These are phyloP conservation scores for Lethrus apterus DNA, from an alignment of 1,140 invertebrate genomes.

Conservation along the genomic window DNA sequence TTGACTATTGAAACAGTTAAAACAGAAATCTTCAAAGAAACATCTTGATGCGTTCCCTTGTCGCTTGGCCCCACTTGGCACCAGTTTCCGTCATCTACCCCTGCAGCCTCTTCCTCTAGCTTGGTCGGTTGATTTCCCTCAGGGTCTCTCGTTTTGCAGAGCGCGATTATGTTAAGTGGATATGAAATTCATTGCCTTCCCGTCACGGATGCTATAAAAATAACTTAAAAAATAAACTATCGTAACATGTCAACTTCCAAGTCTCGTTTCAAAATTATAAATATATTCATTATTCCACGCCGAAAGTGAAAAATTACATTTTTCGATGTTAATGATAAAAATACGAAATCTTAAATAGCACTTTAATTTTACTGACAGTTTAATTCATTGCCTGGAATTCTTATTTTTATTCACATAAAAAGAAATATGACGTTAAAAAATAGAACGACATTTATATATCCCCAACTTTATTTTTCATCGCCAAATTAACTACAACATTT, in stretches of 20 bases:
- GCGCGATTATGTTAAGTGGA: constrained; percentile 40
- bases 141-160: constrained; percentile 34
- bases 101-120: constrained; percentile 18
- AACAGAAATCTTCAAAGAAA: constrained; percentile 20
- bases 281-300: constrained; percentile 9
- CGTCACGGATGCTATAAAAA: constrained; percentile 12
- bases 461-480: not conserved
- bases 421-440: not conserved
- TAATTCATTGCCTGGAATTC: constrained; percentile 5
- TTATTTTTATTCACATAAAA: no score
- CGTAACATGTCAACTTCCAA: constrained; percentile 4
- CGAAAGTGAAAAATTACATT: constrained; percentile 10
- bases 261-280: constrained; percentile 5
- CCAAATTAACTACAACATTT: not conserved
- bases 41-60: constrained; percentile 21
- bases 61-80: constrained; percentile 26
- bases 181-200: constrained; percentile 37
- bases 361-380: not conserved
- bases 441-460: not conserved
- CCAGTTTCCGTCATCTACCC: constrained; percentile 19
- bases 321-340: not conserved
- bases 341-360: constrained; percentile 6
- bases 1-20: constrained; percentile 17
- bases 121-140: constrained; percentile 35
- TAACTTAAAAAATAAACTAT: constrained; percentile 7